Base-by-base conservation (phyloP, 2,113 vertebrate genomes). In the Microtus montanus region DNA sequence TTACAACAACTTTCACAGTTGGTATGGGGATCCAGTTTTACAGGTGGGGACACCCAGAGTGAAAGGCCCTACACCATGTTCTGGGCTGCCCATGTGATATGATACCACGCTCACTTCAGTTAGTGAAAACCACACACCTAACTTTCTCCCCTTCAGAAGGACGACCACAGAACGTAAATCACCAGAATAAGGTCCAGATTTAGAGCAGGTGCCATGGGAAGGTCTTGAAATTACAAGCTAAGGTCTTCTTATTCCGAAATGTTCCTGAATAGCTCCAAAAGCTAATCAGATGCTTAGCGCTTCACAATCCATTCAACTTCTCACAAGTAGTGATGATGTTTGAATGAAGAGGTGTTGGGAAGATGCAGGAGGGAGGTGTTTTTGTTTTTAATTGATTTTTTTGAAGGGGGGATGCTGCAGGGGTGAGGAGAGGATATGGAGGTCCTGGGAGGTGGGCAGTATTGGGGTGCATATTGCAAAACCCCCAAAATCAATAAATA, bases 261-360 rank as follows among this genome's bases (percentile, higher is more conserved):
- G 28, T 94, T 74, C 61, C 20, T 92, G 77, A 85, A 90, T 49
- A 96, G 58, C 28, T 87, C 33, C 83, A 93, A 90, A 90, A 96
- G 66, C 91, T 78, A 89, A 79, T 44, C 35, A 89, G 63, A 92
- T 82, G 30, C 52, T 75, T 78, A 95, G 70, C 8, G 79, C 38
- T 71, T 96, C 58, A 94, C 38, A 75, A 84, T 75, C 33, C 3
- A 73, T 84, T 91, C 54, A 61, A 73, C 80, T 68, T 94, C 95
- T 95, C 82, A 96, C 41, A 92, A 95, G 84, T 5, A 91, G 15
- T 85, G 52, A 66, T 17, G 15, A 52, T 17, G 9, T 70, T 94
- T 96, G 77, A 71, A n/a, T 71, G 68, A n/a, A n/a, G 68, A 19
- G 68, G 68, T 17, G 6, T 35, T 70, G 33, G 14, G 35, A n/a